These are phyloP conservation scores for Monochamus alternatus DNA, from an alignment of 2,888 invertebrate genomes.

Conservation along the genomic window DNA sequence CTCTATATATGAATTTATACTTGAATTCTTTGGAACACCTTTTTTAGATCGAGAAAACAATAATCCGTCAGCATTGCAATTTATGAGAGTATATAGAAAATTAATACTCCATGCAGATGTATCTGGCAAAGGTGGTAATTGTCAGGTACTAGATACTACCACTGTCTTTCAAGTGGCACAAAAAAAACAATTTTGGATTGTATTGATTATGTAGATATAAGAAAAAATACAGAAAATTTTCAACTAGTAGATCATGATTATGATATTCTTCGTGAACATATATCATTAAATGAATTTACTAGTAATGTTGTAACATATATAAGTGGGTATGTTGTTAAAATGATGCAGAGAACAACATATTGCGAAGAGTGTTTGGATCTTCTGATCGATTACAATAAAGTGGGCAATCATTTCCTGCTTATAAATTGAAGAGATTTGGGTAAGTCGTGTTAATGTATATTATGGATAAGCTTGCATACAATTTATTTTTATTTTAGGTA, in stretches of 20 bases:
- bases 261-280: too few relatives aligned
- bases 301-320: too few relatives aligned
- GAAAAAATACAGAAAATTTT: background rate
- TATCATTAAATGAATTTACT: too few relatives aligned
- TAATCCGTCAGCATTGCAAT: slow-evolving; percentile 24
- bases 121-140: slow-evolving; percentile 7
- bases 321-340: too few relatives aligned
- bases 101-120: slow-evolving; percentile 11
- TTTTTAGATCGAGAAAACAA: slow-evolving; percentile 21
- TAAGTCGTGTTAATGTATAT: too few relatives aligned
- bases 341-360: background rate
- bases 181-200: background rate
- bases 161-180: background rate
- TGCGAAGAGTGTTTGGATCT: slow-evolving; percentile 10
- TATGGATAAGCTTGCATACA: too few relatives aligned
- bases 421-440: too few relatives aligned
- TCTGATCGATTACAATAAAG: background rate
- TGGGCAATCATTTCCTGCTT: too few relatives aligned
- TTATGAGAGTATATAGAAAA: slow-evolving; percentile 20
- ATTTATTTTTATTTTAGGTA: slow-evolving; percentile 3
- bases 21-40: too few relatives aligned
- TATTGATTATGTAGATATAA: background rate
- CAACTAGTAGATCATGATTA: too few relatives aligned
- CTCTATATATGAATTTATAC: too few relatives aligned
- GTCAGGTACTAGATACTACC: slow-evolving; percentile 7